Base-by-base conservation (phyloP, 2,888 invertebrate species). In the Lucinisca nassula region DNA sequence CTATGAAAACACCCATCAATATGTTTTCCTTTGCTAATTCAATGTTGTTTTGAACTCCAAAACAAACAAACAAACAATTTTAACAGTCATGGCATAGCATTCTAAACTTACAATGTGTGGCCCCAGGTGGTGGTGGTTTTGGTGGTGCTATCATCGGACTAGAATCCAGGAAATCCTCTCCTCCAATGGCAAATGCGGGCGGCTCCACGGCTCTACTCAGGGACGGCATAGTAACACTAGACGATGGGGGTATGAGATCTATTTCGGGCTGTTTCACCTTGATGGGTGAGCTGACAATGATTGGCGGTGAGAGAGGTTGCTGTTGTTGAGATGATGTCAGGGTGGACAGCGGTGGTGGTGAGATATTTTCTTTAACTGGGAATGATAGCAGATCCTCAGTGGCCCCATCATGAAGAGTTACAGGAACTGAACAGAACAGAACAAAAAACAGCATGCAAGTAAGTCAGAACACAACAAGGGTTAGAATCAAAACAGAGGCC, bases 121-220 rank as follows among this genome's bases (percentile, higher is more conserved):
- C 95, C 24, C 95, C 95, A 58, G 95, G 95, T 3, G 95, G 95
- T 24, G 94, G 95, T 32, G 95, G 94, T 82, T 95, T 95, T 6
- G 93, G 92, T 38, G 91, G 88, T 72, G 55, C 78, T 35, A 91
- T 92, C 27, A 94, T 93, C 86, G 95, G 95, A 91, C 95, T 95
- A 78, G 92, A 78, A 67, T 80, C 93, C 0, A 93, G 92, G 40
- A 94, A 92, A 37, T 95, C 95, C n/a, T 95, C 95, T 38, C 92
- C 93, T 79, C 92, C 92, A 38, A 94, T 89, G 61, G 88, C 89
- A 77, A 95, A 93, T 35, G 91, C 88, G 21, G 88, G 77, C 37
- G 82, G 74, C 6, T 82, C 81, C 70, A 85, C 84, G 67, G 83
- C 55, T 67, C 78, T 84, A 24, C 82, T 85, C 76, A 89, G 87